Evolutionary conservation across 1,140 invertebrate species (phyloP), one percentile per base, ranked within the genome.

Genomic region (Drosophila repletoides): DNA sequence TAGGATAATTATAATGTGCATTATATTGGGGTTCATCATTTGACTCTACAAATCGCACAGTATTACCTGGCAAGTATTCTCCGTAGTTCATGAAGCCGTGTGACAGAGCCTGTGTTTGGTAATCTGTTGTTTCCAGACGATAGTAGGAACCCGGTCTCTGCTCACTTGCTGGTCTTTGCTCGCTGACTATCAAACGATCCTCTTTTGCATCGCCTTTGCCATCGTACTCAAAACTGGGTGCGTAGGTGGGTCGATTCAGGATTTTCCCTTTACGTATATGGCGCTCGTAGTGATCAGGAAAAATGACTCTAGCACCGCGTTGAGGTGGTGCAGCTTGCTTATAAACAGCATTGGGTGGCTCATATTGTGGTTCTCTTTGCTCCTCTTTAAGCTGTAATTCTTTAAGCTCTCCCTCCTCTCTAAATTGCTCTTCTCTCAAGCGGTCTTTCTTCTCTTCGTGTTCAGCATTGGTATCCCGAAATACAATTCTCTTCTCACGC

Each of bases 221-320:
- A 9, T 77, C 46, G 41, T 89, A 69, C 1, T 73, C 73, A 26
- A 76, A 89, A 48, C 52, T 76, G 51, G 77, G 72, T 0, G 88
- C 88, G 46, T 89, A 89, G 7, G 76, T 79, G 3, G 88, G 88
- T 22, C 69, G 48, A 15, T 77, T 88, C 3, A 89, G 48, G 15
- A 89, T 89, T 49, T 79, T 84, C 1, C 88, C 83, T 3, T 55
- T 63, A 6, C 88, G 74, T 40, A 88, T 88, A 26, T 74, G 58
- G 14, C 56, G 61, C 1, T 88, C 76, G 6, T 88, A 88, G 49
- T 88, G 84, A 34, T 88, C 84, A 22, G 84, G 84, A 17, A 88
- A 88, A 0, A 88, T 66, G 0, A 88, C 68, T 3, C 72, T 41
- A 1, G 75, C 80, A 7, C 80, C 80, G 5, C 80, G 75, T 41